These are phyloP conservation scores for Microtus ochrogaster DNA, from an alignment of 2,113 vertebrate species.

Conservation along the genomic window DNA sequence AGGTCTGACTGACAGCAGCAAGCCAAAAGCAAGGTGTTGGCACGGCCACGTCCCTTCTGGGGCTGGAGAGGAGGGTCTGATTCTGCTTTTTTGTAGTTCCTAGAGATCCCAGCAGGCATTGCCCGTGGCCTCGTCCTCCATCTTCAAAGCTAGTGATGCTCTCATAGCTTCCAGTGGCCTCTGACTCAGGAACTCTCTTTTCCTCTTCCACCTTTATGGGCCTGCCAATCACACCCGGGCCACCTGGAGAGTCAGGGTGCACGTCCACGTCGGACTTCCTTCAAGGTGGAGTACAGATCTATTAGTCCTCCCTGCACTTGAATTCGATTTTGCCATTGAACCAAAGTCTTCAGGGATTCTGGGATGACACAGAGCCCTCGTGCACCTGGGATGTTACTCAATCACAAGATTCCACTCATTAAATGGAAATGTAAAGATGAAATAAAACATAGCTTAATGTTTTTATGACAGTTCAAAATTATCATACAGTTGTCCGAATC, in stretches of 20 bases:
- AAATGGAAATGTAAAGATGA: background rate
- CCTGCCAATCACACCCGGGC: background rate
- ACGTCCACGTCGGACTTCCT: background rate
- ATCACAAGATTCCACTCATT: background rate
- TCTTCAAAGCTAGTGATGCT: background rate
- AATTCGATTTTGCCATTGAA: background rate
- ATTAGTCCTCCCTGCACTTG: background rate
- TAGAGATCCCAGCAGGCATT: accelerated
- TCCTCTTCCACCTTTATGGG: background rate
- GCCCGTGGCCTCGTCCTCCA: background rate
- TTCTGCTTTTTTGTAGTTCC: background rate
- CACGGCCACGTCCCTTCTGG: background rate
- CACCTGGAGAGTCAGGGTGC: background rate
- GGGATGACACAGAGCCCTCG: background rate
- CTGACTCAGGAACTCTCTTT: background rate
- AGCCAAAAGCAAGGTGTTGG: background rate
- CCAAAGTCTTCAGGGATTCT: background rate
- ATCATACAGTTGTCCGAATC: background rate
- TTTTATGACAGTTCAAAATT: constrained; percentile 68
- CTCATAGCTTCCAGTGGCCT: background rate
- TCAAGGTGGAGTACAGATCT: background rate
- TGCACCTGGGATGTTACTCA: background rate
- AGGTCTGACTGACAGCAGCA: background rate
- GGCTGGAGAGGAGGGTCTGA: background rate
- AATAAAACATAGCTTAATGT: background rate